Conservation (phyloP, 2,888 invertebrate species). For the Xanthia icteritia region DNA sequence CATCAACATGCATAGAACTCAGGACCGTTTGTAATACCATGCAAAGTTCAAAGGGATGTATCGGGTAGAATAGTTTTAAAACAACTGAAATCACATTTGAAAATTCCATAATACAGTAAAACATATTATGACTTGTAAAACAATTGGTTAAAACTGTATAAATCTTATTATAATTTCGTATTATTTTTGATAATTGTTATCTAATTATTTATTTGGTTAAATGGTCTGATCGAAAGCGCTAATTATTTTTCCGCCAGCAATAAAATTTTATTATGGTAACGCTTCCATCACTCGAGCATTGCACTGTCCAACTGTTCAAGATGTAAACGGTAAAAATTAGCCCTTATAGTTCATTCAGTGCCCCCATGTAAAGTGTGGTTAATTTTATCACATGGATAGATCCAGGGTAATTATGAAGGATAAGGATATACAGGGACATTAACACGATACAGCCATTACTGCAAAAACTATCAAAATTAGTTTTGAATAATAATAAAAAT, state of each 20-base stretch:
- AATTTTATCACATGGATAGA: constrained; percentile 31
- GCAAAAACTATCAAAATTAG: constrained; percentile 48
- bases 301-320: background rate
- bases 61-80: background rate
- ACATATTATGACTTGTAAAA: background rate
- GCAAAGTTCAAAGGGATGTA: constrained; percentile 20
- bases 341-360: constrained; percentile 19
- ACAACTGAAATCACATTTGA: background rate
- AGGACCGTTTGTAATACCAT: constrained; percentile 27
- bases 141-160: constrained; percentile 1
- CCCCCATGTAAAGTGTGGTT: background rate
- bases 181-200: background rate
- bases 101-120: background rate
- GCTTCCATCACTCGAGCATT: background rate
- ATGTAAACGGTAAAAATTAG: background rate
- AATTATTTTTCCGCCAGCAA: background rate
- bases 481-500: constrained; percentile 36
- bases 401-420: constrained; percentile 20
- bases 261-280: background rate
- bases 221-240: background rate
- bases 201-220: background rate
- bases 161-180: background rate
- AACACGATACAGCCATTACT: constrained; percentile 53
- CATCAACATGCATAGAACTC: constrained; percentile 48
- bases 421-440: constrained; percentile 26